phyloP scores from a whole-genome alignment of 1,140 invertebrate genomes.

The Coptotermes formosanus region DNA sequence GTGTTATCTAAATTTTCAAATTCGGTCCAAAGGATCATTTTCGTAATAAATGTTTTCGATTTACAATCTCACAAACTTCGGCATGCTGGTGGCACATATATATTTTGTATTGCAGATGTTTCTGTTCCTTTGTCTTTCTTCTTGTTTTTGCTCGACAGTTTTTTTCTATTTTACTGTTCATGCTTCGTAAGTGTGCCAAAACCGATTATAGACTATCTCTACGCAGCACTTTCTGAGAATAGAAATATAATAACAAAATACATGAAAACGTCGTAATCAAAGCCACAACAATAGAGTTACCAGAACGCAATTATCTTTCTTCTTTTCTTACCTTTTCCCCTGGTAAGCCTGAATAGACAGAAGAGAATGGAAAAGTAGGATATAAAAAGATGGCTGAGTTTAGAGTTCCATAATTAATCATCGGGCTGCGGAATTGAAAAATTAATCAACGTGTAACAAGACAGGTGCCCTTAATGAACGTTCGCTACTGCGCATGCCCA shows the following conservation, averaged over 20 bases:
- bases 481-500: neutral
- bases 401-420: slow-evolving; percentile 23
- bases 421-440: slow-evolving; percentile 18
- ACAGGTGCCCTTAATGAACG: slow-evolving; percentile 23
- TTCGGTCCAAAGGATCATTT: too few species aligned
- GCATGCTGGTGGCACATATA: neutral
- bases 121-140: neutral
- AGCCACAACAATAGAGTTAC: neutral
- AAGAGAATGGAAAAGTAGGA: neutral
- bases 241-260: slow-evolving; percentile 20
- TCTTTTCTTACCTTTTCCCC: neutral
- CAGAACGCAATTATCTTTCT: slow-evolving; percentile 4
- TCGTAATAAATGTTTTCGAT: too few species aligned
- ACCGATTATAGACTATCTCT: neutral
- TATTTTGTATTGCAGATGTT: neutral
- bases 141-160: neutral
- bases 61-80: too few species aligned
- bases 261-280: slow-evolving; percentile 16
- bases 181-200: neutral
- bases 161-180: neutral
- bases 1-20: too few species aligned
- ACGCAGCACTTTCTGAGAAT: slow-evolving; percentile 12
- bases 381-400: slow-evolving; percentile 3
- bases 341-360: neutral
- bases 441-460: slow-evolving; percentile 29